Base-by-base conservation (phyloP, 2,888 invertebrate genomes). In the Automeris io region DNA sequence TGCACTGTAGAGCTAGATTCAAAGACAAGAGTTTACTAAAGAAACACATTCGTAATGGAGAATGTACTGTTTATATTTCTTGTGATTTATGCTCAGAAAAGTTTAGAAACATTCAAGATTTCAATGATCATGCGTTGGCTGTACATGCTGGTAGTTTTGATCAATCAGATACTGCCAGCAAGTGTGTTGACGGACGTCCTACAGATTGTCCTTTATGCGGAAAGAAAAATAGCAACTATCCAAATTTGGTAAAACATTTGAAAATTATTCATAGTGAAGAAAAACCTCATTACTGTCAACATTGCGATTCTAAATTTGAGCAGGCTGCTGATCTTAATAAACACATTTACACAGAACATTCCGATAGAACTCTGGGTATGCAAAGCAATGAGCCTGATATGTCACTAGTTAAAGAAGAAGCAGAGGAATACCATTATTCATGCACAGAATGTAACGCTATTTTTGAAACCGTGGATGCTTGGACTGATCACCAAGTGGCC, bases 381-480 rank as follows among this genome's bases (percentile, higher is more conserved):
- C 49, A 67, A 12, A 51, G 55, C 9, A 47, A 49, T 1, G 76
- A 78, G 40, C 76, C 77, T 0, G 81, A 87, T 43, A 78, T 83
- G 76, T 75, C 81, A 2, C 66, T 85, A 12, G 82, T 87, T 3
- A 87, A 87, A 51, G 81, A 86, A 54, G 85, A 87, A 53, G 74
- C 79, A 1, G 88, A 88, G 37, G 87, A 87, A 44, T 87, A 88
- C 41, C 85, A 89, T 42, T 89, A 89, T 49, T 88, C 89, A 0
- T 90, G 90, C 51, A 89, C 89, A 1, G 90, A 90, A 61, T 90
- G 90, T 54, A 88, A 88, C 42, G 87, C 88, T 8, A 86, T 89
- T 57, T 90, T 88, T 47, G 87, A 87, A 52, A 88, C 86, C 13
- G 80, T 87, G 1, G 83, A 83, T 41, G 88, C 88, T 29, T 89